Base-by-base conservation (phyloP, 2,888 invertebrate genomes). In the Nemotelus pantherinus region DNA sequence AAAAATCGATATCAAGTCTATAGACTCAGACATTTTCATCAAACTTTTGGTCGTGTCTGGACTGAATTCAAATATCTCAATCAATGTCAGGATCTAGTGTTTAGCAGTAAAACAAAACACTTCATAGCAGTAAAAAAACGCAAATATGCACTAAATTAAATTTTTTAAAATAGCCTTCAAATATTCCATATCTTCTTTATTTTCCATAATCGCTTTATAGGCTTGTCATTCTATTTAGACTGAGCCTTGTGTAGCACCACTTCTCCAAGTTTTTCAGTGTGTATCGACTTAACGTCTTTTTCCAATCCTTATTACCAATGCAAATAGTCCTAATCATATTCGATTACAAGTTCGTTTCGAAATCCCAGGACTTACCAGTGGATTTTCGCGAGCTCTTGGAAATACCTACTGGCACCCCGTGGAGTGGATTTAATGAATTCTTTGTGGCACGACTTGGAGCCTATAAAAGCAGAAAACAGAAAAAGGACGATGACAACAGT, bases 361-460 rank as follows among this genome's bases (percentile, higher is more conserved):
- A 65, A 65, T 65, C 65, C 65, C 25, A 10, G 65, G 44, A 65
- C 47, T 65, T 65, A 45, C n/a, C 65, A 65, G 65, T 65, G 65
- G 45, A 65, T 65, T 65, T 65, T 65, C 47, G 7, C 9, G 1
- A 5, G 47, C 47, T 65, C n/a, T 4, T n/a, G 25, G 45, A 47
- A 65, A n/a, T 45, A 65, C 65, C 43, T 10, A 6, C 43, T 45
- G 45, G 47, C 65, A 43, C 47, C 65, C n/a, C 47, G 10, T 25
- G n/a, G 65, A 65, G 65, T 65, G 65, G 65, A 65, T 65, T 65
- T 65, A 65, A 65, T 65, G 65, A 65, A 65, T 65, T 65, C 65
- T 10, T 65, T 65, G 65, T 25, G 65, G 65, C 47, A 47, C 65
- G 65, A 65, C 65, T n/a, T 65, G 47, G 65, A 45, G 45, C 65